phyloP scores from a whole-genome alignment of 1,140 invertebrate species.

The Achatina immaculata region DNA sequence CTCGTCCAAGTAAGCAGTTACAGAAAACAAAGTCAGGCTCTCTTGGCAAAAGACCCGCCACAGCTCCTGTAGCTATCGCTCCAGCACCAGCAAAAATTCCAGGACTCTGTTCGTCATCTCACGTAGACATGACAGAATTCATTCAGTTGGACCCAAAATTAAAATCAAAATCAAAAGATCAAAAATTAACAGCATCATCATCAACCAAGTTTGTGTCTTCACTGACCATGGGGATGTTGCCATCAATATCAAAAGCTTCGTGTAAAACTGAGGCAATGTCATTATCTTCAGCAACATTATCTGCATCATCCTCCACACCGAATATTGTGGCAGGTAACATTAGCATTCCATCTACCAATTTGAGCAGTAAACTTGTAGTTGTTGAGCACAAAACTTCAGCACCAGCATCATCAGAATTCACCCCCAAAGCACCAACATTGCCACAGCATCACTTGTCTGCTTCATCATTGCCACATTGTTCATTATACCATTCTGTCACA shows the following conservation, averaged over 20 bases:
- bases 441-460: neutral
- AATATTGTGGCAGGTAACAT: neutral
- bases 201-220: neutral
- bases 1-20: neutral
- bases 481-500: neutral
- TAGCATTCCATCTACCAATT: neutral
- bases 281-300: neutral
- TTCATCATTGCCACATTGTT: neutral
- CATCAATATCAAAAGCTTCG: neutral
- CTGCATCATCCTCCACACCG: neutral
- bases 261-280: neutral
- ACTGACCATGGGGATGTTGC: neutral
- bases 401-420: neutral
- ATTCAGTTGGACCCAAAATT: neutral
- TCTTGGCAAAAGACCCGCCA: slow-evolving; percentile 29
- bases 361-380: neutral
- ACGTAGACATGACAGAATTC: neutral
- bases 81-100: slow-evolving; percentile 31
- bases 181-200: neutral
- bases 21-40: neutral
- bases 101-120: neutral
- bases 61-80: slow-evolving; percentile 13
- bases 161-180: neutral
- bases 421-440: neutral
- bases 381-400: neutral